phyloP scores from a whole-genome alignment of 2,797 vertebrate species.

The Podarcis lilfordi region DNA sequence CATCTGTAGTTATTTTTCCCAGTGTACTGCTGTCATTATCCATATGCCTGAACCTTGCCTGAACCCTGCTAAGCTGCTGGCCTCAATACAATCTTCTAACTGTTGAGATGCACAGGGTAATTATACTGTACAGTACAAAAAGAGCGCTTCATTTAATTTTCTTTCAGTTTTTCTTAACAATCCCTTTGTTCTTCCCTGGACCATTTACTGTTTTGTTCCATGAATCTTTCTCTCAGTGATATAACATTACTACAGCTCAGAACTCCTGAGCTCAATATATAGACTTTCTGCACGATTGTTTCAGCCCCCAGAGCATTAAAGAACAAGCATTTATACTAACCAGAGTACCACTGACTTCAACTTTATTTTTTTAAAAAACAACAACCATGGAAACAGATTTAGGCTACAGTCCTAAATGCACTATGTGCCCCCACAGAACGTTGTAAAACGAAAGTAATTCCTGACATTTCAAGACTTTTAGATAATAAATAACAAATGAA shows the following conservation, averaged over 20 bases:
- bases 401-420: not conserved
- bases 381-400: not conserved
- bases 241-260: not conserved
- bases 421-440: not conserved
- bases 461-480: not conserved
- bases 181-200: constrained; percentile 1
- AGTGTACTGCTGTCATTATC: constrained; percentile 1
- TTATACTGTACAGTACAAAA: not conserved
- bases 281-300: not conserved
- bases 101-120: not conserved
- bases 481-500: not conserved
- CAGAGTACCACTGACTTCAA: not conserved
- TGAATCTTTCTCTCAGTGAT: not conserved
- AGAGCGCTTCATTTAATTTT: not conserved
- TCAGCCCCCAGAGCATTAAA: not conserved
- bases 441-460: not conserved
- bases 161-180: constrained; percentile 9
- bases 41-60: constrained; percentile 19
- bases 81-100: constrained; percentile 3
- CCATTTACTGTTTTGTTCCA: not conserved
- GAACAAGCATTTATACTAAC: not conserved
- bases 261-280: not conserved
- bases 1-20: constrained; percentile 3
- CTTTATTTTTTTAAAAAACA: constrained; percentile 1
- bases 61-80: not conserved